Evolutionary conservation across 2,888 invertebrate species (phyloP), one percentile per base, ranked within the genome.

Genomic region (Coronaproctus castanopsis): DNA sequence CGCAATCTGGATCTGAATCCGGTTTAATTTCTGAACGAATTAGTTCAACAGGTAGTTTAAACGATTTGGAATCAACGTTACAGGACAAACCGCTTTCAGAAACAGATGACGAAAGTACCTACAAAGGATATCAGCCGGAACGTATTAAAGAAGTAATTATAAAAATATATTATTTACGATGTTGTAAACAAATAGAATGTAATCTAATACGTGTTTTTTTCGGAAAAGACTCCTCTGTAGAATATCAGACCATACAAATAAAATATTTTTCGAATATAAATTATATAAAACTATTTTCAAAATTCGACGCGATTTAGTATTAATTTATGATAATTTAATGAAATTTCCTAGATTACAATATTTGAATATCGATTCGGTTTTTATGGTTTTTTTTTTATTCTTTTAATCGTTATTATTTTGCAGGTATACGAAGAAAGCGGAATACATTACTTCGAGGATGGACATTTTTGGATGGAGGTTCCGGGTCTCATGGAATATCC

Each of bases 381-480:
- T 36, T 36, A 36, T 48, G 14, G 23, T 50, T 21, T 21, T 51
- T n/a, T 2, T 57, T 5, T 18, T 22, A 2, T 23, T 10, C n/a
- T 21, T 21, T 20, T 50, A 18, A 51, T 21, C n/a, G 8, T 24
- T 56, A 19, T 10, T 21, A 14, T 24, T 2, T 36, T 54, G n/a
- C 55, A 68, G 68, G 78, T 87, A 54, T 82, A 79, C 51, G 71
- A 86, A 64, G 88, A 89, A 70, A 84, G 87, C 68, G 89, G 89
- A 36, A 86, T 90, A 57, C 89, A 90, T 70, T 89, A 88, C 71
- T 87, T 87, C 67, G 88, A 89, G 70, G 91, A 91, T 74, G 91
- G 91, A 59, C 90, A 91, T 73, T 91, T 90, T 72, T 91, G 89
- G 82, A 87, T 90, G 74, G 90, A 91, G 78, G 86, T 72, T 48